Conservation (phyloP, 2,888 invertebrate species). For the Tanytarsus gracilentus region DNA sequence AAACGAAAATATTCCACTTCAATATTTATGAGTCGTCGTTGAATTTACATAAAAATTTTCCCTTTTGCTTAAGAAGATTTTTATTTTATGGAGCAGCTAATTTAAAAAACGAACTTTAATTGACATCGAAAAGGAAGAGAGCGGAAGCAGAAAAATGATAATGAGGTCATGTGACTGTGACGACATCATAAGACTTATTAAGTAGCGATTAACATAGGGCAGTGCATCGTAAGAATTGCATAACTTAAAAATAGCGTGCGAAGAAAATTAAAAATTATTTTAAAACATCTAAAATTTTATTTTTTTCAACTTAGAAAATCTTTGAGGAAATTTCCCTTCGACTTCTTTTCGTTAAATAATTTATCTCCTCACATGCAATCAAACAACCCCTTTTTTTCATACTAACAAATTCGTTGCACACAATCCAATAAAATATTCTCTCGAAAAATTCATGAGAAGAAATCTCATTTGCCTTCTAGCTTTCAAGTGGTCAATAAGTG, state of each 20-base stretch:
- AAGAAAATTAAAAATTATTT: no score
- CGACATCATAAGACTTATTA: not conserved
- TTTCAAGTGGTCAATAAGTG: constrained; percentile 28
- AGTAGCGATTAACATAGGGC: not conserved
- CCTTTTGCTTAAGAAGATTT: constrained; percentile 8
- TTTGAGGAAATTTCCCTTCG: no score
- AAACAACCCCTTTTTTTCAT: not conserved
- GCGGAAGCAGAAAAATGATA: constrained; percentile 20
- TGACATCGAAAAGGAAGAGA: constrained; percentile 13
- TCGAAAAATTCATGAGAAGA: constrained; percentile 22
- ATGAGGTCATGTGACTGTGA: not conserved
- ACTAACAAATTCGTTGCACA: not conserved
- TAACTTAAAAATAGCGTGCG: no score
- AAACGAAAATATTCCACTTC: constrained; percentile 23
- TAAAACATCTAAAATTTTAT: no score
- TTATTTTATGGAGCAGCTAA: not conserved
- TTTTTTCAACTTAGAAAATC: no score
- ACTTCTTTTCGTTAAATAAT: no score
- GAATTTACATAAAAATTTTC: constrained; percentile 22
- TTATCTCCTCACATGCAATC: no score
- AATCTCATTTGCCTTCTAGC: constrained; percentile 28
- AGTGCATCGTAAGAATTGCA: no score
- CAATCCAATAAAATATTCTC: not conserved
- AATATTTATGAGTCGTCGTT: constrained; percentile 18
- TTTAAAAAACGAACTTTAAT: constrained; percentile 2